A percentile compares a stretch with the other conserved stretches of the same genome.
These are phyloP conservation scores for Volucella inflata DNA, from an alignment of 2,888 invertebrate species.

Conservation along the genomic window DNA sequence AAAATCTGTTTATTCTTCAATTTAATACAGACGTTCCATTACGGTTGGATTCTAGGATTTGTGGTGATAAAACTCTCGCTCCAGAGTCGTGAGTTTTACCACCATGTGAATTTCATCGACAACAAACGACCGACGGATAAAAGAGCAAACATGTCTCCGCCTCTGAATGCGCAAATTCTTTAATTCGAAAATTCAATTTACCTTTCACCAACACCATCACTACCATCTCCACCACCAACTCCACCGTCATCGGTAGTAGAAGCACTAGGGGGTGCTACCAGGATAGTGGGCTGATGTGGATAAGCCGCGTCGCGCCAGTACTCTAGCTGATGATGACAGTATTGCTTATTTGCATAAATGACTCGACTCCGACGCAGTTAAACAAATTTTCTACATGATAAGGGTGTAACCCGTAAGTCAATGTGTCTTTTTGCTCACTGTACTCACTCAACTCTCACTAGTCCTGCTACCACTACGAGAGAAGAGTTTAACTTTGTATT, in stretches of 20 bases:
- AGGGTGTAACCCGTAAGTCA: constrained; percentile 76
- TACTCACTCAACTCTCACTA: neutral
- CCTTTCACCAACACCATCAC: constrained; percentile 66
- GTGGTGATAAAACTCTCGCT: constrained; percentile 72
- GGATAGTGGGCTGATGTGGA: neutral
- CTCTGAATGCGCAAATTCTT: constrained; percentile 71
- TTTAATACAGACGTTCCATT: constrained; percentile 5
- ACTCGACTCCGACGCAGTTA: constrained; percentile 74
- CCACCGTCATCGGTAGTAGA: neutral
- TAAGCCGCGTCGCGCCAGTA: neutral
- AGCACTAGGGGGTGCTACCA: constrained; percentile 9
- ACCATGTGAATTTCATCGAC: neutral
- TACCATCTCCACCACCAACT: constrained; percentile 29
- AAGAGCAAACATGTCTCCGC: constrained; percentile 62
- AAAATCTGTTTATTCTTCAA: constrained; percentile 19
- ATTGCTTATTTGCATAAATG: constrained; percentile 75
- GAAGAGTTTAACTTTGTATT: constrained; percentile 72
- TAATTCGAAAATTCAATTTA: constrained; percentile 75
- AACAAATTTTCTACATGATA: constrained; percentile 76
- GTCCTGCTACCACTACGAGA: constrained; percentile 3
- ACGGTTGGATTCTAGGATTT: constrained; percentile 6
- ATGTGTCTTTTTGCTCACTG: constrained; percentile 61
- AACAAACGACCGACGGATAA: neutral
- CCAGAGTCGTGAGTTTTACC: constrained; percentile 39
- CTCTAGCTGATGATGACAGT: constrained; percentile 68